Evolutionary conservation across 2,888 invertebrate species (phyloP).

Genomic region (Lymantria monacha): DNA sequence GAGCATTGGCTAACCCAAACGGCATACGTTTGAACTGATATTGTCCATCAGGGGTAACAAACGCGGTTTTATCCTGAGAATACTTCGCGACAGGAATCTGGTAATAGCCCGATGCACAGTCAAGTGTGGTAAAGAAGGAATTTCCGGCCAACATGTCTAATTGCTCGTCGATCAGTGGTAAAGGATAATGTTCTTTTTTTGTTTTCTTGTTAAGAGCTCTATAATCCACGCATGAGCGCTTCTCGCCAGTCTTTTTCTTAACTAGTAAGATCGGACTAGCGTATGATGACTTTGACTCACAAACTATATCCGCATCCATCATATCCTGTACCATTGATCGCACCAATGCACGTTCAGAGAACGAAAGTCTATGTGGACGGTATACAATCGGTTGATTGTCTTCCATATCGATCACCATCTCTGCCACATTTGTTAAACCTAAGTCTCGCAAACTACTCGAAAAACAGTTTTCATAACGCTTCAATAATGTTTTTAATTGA

Average conservation of each 20-base stretch:
- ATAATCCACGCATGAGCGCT: slow-evolving; percentile 24
- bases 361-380: not conserved
- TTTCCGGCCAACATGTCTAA: slow-evolving; percentile 24
- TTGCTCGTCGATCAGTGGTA: slow-evolving; percentile 28
- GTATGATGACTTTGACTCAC: slow-evolving; percentile 21
- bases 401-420: slow-evolving; percentile 1
- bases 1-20: slow-evolving; percentile 31
- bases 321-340: slow-evolving; percentile 27
- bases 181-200: slow-evolving; percentile 18
- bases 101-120: slow-evolving; percentile 28
- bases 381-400: not conserved
- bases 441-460: slow-evolving; percentile 7
- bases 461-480: slow-evolving; percentile 13
- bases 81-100: slow-evolving; percentile 31
- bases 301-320: slow-evolving; percentile 20
- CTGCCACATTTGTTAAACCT: slow-evolving; percentile 1
- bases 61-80: slow-evolving; percentile 28
- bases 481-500: not conserved
- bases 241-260: slow-evolving; percentile 30
- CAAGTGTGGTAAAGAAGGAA: slow-evolving; percentile 18
- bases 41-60: too few relatives aligned
- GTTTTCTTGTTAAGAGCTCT: slow-evolving; percentile 26
- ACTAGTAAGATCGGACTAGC: slow-evolving; percentile 32
- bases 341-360: not conserved
- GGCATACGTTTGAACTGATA: slow-evolving; percentile 28